These are phyloP conservation scores for Grapholita molesta DNA, from an alignment of 1,140 invertebrate genomes.

Conservation along the genomic window DNA sequence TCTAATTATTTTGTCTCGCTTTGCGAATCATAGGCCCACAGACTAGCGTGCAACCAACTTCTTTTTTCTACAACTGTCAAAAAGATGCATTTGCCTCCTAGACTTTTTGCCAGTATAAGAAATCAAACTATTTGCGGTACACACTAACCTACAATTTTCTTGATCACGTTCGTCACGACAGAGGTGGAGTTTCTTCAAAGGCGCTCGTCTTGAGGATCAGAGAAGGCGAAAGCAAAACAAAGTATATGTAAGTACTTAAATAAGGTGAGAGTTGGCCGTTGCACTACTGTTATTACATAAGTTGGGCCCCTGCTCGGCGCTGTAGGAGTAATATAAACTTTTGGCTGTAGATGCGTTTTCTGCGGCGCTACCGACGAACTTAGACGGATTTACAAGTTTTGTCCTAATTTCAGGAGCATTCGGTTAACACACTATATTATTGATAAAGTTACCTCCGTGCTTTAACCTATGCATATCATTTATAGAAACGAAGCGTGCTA, in stretches of 20 bases:
- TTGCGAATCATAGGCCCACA: too few relatives aligned
- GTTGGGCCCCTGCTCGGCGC: conserved; percentile 23
- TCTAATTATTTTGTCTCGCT: too few relatives aligned
- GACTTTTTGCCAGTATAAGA: too few relatives aligned
- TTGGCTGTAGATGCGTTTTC: conserved; percentile 34
- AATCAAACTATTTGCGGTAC: too few relatives aligned
- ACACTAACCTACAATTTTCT: too few relatives aligned
- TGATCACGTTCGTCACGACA: too few relatives aligned
- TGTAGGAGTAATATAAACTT: conserved; percentile 61
- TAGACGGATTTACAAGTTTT: conserved; percentile 21
- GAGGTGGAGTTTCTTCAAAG: not conserved
- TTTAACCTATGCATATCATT: too few relatives aligned
- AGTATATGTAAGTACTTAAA: conserved; percentile 22
- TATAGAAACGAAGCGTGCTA: too few relatives aligned
- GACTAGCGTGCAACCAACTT: too few relatives aligned
- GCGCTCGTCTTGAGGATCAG: not conserved
- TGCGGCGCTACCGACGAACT: conserved; percentile 32
- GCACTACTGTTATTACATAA: conserved; percentile 54
- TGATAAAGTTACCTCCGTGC: not conserved
- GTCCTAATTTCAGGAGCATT: not conserved
- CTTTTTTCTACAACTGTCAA: too few relatives aligned
- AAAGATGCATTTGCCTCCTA: too few relatives aligned
- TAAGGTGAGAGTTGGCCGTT: conserved; percentile 32
- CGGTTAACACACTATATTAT: not conserved
- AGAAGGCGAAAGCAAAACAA: conserved; percentile 25